Base-by-base conservation (phyloP, 2,888 invertebrate species). In the Labia minor region DNA sequence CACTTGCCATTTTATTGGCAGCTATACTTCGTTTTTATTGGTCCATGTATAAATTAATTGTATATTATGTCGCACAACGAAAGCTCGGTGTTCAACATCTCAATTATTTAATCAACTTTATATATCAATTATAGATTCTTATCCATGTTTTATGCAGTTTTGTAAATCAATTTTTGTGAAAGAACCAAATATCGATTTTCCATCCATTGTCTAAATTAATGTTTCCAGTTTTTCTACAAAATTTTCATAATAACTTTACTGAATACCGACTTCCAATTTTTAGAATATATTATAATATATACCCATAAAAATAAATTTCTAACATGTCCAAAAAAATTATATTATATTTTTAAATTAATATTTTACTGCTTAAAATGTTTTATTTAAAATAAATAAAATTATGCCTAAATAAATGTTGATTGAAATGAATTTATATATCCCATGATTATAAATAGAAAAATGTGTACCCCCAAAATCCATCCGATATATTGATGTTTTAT, bases 11-110 rank as follows among this genome's bases (percentile, higher is more conserved):
- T 49, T 49, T n/a, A 4, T 49, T 49, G 49, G 49, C 49, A 49
- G 49, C 49, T 49, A 49, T 4, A 49, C 49, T 49, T 49, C 26
- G 3, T 49, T 49, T 16, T 49, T 49, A 11, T 49, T 49, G 49
- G 49, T 49, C 16, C 16, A 49, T 49, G 49, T 49, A 49, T 8
- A 49, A 49, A 49, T 49, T 49, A 49, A n/a, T 33, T 49, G 49
- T 49, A 49, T n/a, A 49, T 49, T 49, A 49, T 49, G 49, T 49
- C 49, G 49, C 49, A 49, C 49, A 49, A 49, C 49, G 49, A 49
- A 49, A 49, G 16, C 3, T 49, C 49, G 49, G 49, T 49, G 49
- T 49, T 49, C 49, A 49, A 49, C 3, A 49, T 49, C 49, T 16
- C 16, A 10, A 49, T 49, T 11, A 49, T 49, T 49, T n/a, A 49